These are phyloP conservation scores for Megastigmus dorsalis DNA, from an alignment of 2,888 invertebrate genomes.

Conservation along the genomic window DNA sequence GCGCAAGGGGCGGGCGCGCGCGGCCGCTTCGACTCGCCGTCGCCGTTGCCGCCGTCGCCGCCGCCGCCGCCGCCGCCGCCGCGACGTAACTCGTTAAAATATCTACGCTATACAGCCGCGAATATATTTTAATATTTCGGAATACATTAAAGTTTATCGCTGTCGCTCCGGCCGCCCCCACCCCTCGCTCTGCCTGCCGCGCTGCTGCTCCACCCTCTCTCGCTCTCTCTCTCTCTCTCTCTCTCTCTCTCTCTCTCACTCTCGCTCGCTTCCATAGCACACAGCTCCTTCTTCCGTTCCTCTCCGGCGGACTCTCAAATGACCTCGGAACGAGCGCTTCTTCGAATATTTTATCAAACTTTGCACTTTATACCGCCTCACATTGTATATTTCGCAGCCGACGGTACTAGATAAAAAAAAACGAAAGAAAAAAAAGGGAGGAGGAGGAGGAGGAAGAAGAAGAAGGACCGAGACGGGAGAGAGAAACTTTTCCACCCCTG, in stretches of 20 bases:
- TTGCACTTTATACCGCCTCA: constrained; percentile 55
- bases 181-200: constrained; percentile 21
- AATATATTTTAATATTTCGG: constrained; percentile 75
- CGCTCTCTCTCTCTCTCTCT: constrained; percentile 14
- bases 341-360: constrained; percentile 57
- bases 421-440: not conserved
- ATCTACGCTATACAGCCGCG: constrained; percentile 70
- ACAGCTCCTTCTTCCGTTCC: constrained; percentile 53
- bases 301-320: constrained; percentile 55
- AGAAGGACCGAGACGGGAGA: not conserved
- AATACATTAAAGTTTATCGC: constrained; percentile 74
- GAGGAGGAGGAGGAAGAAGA: not conserved
- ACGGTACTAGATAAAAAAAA: constrained; percentile 36
- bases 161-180: constrained; percentile 59
- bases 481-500: constrained; percentile 17
- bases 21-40: constrained; percentile 56
- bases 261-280: constrained; percentile 39
- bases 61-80: constrained; percentile 55
- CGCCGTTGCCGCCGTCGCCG: constrained; percentile 52
- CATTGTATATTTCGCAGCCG: constrained; percentile 54
- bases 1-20: constrained; percentile 55
- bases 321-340: constrained; percentile 57
- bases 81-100: constrained; percentile 70
- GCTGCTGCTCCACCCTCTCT: not conserved
- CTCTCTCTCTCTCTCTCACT: constrained; percentile 19